Evolutionary conservation across 1,140 invertebrate species (phyloP), one percentile per base, ranked within the genome.

Genomic region (Ganaspis sp.): DNA sequence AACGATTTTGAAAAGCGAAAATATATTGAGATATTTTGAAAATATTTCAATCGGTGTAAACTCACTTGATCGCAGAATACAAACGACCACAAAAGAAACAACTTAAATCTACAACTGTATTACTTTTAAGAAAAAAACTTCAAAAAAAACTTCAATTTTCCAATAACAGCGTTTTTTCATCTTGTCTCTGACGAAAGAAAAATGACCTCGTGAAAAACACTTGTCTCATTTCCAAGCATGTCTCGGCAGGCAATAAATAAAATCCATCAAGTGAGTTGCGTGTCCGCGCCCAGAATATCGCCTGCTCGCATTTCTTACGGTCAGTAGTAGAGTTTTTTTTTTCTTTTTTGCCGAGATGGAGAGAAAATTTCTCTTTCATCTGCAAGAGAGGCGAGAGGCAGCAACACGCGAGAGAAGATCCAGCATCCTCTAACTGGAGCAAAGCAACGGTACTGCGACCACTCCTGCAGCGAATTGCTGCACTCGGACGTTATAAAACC

Each of bases 291-390:
- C 58, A 29, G 58, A 64, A 64, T 64, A 64, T 64, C 58, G 21
- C 26, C 21, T 64, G 58, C 58, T 64, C 58, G 58, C 58, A 64
- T 64, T 64, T 64, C 58, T 64, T 64, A 29, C 58, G 11, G 15
- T 26, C 58, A 17, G 58, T 15, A 64, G 26, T 29, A 4, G n/a
- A 4, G n/a, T 49, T 49, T 29, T 21, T 54, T 54, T 4, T 21
- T 17, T 21, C 21, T 58, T 58, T 58, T 64, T 64, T 64, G 58
- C 58, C 15, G 23, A 29, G 58, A 34, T 34, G 38, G 49, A 72
- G 72, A 38, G 72, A 73, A 75, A 80, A 74, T 80, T 80, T 80
- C 79, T 80, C 79, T 80, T 80, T 80, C 79, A 77, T 80, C 58
- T 72, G 72, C 70, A 15, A 12, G 69, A 23, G 34, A 34, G n/a